Percentiles rank a stretch among this genome's conserved stretches.
Evolutionary conservation across 2,113 vertebrate genomes (phyloP).

Genomic region (Chunga burmeisteri): DNA sequence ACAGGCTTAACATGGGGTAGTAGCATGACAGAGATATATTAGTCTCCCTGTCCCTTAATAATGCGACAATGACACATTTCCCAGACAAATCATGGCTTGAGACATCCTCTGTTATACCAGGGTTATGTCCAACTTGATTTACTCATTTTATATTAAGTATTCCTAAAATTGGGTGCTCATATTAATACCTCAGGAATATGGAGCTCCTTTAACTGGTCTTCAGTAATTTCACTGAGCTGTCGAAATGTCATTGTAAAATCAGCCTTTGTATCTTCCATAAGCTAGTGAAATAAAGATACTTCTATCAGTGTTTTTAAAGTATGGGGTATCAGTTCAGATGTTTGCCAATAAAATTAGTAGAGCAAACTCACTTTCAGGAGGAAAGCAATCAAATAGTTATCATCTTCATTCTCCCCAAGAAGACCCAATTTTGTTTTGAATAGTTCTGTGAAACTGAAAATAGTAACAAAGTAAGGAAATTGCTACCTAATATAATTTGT

Average conservation of each 20-base stretch:
- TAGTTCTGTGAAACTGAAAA: slow-evolving; percentile 76
- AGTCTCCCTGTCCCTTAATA: not conserved
- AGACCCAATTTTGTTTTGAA: slow-evolving; percentile 83
- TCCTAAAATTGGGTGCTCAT: not conserved
- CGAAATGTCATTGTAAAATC: slow-evolving; percentile 86
- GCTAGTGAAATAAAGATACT: slow-evolving; percentile 62
- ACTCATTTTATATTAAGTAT: not conserved
- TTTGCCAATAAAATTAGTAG: not conserved
- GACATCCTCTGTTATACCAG: not conserved
- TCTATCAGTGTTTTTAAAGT: not conserved
- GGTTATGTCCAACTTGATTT: not conserved
- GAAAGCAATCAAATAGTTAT: slow-evolving; percentile 74
- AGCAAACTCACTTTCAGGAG: slow-evolving; percentile 76
- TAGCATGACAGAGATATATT: not conserved
- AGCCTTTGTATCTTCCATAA: slow-evolving; percentile 79
- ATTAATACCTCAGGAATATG: slow-evolving; percentile 72
- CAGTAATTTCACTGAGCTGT: slow-evolving; percentile 78
- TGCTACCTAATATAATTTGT: not conserved
- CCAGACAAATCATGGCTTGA: not conserved
- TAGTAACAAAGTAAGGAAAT: not conserved
- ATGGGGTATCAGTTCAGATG: not conserved
- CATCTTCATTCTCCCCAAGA: slow-evolving; percentile 67
- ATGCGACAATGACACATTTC: not conserved
- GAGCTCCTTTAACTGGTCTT: slow-evolving; percentile 61
- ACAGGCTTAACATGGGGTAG: not conserved